phyloP scores from a whole-genome alignment of 2,113 vertebrate genomes.

The Suncus etruscus region DNA sequence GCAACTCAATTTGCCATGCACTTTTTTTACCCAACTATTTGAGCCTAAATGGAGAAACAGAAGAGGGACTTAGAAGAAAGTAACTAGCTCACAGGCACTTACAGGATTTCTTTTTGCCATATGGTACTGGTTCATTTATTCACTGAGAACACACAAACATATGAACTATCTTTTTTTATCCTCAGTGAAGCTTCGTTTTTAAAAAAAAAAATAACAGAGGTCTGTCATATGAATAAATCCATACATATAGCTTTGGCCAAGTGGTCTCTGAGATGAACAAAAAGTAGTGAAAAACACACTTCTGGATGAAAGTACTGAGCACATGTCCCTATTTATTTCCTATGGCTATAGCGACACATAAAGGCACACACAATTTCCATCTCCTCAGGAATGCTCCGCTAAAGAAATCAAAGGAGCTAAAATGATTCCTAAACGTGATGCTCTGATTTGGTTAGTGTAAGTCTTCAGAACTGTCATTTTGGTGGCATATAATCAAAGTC shows the following conservation, averaged over 20 bases:
- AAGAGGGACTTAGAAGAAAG: background rate
- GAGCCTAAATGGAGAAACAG: background rate
- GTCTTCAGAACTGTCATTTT: background rate
- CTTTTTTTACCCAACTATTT: background rate
- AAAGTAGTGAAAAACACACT: background rate
- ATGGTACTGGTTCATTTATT: background rate
- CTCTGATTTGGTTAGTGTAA: background rate
- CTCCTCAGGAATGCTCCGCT: background rate
- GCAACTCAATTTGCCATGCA: background rate
- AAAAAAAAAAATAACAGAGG: background rate
- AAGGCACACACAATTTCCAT: background rate
- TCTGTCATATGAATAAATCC: background rate
- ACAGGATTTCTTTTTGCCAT: background rate
- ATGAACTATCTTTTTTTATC: background rate
- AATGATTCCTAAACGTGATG: conserved; percentile 32
- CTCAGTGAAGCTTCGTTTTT: background rate
- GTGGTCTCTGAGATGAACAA: background rate
- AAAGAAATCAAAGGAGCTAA: background rate
- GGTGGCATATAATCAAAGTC: background rate
- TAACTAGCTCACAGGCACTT: background rate
- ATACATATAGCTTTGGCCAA: background rate
- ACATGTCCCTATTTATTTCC: background rate
- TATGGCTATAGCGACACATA: background rate
- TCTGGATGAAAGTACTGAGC: background rate
- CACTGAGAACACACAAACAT: background rate